phyloP scores from a whole-genome alignment of 2,797 vertebrate genomes.

The Steatocranus sp. region DNA sequence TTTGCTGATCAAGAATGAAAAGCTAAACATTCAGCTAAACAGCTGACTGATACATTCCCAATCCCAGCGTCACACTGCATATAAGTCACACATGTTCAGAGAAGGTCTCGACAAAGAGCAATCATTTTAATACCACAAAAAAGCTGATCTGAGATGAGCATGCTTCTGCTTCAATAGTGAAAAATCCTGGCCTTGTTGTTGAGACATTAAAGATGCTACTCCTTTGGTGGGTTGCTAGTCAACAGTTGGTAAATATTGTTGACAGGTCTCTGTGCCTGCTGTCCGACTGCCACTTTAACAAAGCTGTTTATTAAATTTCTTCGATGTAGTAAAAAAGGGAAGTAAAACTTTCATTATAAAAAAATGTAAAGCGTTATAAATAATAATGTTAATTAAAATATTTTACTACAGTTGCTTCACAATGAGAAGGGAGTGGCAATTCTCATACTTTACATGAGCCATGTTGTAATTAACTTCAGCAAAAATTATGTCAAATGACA shows the following conservation, averaged over 20 bases:
- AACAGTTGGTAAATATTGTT: not conserved
- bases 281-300: not conserved
- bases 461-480: not conserved
- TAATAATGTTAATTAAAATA: not conserved
- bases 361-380: not conserved
- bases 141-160: not conserved
- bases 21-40: not conserved
- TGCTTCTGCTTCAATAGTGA: not conserved
- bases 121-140: not conserved
- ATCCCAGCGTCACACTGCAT: not conserved
- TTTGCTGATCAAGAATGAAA: not conserved
- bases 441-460: not conserved
- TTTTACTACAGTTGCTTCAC: not conserved
- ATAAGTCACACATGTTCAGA: not conserved
- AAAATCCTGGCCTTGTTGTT: not conserved
- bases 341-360: not conserved
- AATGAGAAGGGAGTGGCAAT: not conserved
- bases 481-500: not conserved
- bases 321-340: not conserved
- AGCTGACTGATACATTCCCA: not conserved
- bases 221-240: not conserved
- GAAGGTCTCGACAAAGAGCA: not conserved
- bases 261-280: not conserved
- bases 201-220: not conserved
- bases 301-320: not conserved